phyloP scores from a whole-genome alignment of 2,113 vertebrate genomes.

The Microcebus murinus region DNA sequence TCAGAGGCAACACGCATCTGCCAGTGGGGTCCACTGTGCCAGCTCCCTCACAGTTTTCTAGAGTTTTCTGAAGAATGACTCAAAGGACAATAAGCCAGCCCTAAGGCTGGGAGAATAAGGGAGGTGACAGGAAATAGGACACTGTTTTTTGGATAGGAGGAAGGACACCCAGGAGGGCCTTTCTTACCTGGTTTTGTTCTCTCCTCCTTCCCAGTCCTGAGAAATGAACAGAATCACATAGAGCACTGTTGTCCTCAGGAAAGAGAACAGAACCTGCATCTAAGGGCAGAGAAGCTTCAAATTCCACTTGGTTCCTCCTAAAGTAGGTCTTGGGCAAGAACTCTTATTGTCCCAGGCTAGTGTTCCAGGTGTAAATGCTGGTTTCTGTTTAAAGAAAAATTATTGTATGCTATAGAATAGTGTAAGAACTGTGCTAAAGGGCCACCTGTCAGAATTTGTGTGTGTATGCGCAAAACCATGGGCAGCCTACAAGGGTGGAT shows the following conservation, averaged over 20 bases:
- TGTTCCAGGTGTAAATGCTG: neutral
- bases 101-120: neutral
- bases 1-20: neutral
- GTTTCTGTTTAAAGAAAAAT: constrained; percentile 11
- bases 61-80: neutral
- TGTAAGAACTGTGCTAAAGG: neutral
- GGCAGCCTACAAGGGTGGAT: neutral
- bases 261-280: neutral
- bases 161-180: neutral
- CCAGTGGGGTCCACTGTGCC: neutral
- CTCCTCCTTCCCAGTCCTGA: neutral
- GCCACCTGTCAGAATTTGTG: neutral
- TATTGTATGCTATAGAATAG: neutral
- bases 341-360: neutral
- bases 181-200: neutral
- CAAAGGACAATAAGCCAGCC: neutral
- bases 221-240: neutral
- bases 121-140: neutral
- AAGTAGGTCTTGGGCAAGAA: neutral
- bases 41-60: neutral
- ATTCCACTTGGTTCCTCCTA: neutral
- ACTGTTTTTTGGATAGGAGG: neutral
- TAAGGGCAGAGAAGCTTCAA: neutral
- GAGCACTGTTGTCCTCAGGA: no score
- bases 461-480: neutral